phyloP scores from a whole-genome alignment of 2,797 vertebrate species.

The Brachyrhaphis roseni region DNA sequence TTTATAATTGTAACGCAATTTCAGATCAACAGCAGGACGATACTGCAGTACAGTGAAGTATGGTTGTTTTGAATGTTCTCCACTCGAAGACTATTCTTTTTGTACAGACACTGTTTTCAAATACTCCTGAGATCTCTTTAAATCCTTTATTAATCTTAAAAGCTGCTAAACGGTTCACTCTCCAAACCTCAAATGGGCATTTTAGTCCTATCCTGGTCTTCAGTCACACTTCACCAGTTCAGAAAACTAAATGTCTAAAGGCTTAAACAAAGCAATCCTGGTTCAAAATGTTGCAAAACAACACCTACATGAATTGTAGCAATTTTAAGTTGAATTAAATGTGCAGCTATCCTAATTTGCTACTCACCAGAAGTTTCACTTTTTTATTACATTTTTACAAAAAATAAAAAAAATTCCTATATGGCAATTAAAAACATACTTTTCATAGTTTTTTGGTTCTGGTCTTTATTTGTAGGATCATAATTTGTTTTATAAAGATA shows the following conservation, averaged over 20 bases:
- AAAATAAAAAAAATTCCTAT: no score
- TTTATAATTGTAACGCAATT: not conserved
- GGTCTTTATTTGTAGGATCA: not conserved
- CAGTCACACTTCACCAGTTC: not conserved
- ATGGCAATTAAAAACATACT: not conserved
- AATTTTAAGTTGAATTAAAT: not conserved
- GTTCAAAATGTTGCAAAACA: not conserved
- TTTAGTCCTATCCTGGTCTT: not conserved
- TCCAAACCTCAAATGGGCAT: not conserved
- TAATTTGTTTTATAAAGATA: conserved; percentile 8
- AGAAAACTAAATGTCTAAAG: not conserved
- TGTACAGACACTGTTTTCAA: not conserved
- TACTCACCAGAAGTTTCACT: not conserved
- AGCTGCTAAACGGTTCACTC: not conserved
- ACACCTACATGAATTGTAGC: not conserved
- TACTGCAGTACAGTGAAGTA: not conserved
- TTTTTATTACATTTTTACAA: not conserved
- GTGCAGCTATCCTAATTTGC: not conserved
- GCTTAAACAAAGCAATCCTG: not conserved
- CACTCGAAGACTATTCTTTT: not conserved
- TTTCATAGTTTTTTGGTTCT: not conserved
- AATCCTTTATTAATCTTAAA: not conserved
- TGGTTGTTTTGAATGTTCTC: not conserved
- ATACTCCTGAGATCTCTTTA: not conserved
- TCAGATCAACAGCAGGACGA: not conserved